A percentile compares a stretch with the other conserved stretches of the same genome.
Conservation (phyloP, 2,113 vertebrate species). For the Calidris pygmaea region DNA sequence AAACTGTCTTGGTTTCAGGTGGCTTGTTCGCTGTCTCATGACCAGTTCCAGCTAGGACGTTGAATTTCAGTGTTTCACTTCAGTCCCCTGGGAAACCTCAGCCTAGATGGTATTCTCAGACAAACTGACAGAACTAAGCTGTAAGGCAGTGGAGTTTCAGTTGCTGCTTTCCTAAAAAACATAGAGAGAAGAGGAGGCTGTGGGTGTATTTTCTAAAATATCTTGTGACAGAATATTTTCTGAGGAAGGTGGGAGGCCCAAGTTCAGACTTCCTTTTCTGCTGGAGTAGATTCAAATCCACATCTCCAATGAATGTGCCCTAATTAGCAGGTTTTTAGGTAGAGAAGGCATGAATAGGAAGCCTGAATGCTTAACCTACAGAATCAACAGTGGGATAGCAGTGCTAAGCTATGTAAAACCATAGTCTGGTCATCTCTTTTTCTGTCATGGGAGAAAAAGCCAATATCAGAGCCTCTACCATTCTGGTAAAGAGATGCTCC, state of each 20-base stretch:
- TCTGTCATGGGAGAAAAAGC: not conserved
- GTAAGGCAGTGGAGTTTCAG: not conserved
- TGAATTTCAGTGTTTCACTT: not conserved
- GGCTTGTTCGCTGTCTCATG: not conserved
- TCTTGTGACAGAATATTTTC: not conserved
- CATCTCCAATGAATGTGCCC: not conserved
- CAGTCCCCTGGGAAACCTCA: not conserved
- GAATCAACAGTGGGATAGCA: not conserved
- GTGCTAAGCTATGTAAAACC: not conserved
- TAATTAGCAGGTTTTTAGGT: not conserved
- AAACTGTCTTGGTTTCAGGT: not conserved
- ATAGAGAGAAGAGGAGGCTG: not conserved
- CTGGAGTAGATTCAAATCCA: not conserved
- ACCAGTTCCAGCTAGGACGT: not conserved
- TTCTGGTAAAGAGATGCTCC: not conserved
- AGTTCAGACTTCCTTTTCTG: conserved; percentile 20
- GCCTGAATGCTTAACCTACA: not conserved
- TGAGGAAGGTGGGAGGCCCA: not conserved
- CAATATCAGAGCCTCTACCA: not conserved
- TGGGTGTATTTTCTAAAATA: conserved; percentile 37
- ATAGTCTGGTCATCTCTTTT: not conserved
- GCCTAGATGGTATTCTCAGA: not conserved
- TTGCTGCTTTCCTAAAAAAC: conserved; percentile 21
- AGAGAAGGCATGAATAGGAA: not conserved
- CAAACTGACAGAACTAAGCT: not conserved